Base-by-base conservation (phyloP, 2,888 invertebrate species). In the Syrista parreyssii region DNA sequence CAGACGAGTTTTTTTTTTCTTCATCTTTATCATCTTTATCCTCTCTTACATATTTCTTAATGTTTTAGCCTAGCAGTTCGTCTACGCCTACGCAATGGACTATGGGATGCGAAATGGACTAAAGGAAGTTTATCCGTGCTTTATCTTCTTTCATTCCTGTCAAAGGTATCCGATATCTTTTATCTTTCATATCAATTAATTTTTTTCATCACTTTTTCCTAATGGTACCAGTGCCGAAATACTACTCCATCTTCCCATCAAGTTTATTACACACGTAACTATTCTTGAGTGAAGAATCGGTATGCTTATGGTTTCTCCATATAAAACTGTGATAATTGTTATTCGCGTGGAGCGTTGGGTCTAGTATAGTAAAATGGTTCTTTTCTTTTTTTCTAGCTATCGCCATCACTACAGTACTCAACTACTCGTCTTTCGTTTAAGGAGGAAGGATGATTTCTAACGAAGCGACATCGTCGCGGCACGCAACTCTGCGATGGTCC, bases 1-100 rank as follows among this genome's bases (percentile, higher is more conserved):
- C 71, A 71, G 71, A 71, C 71, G 71, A 71, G 71, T 71, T 71
- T 31, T 32, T 71, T 69, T 33, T 23, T 55, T 55, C 55, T 9
- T 55, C 55, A 55, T 23, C 55, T 23, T 55, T 23, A 55, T 55
- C 55, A 23, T 23, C 23, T 23, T 55, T 23, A 40, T 15, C 40
- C 15, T 15, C 55, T 55, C 9, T 55, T 55, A 55, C 55, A 55
- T 55, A 55, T 55, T 55, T 55, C 55, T 23, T 55, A 55, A 55
- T 23, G 55, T 55, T 55, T 55, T 55, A 55, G 23, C 23, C 55
- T 55, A 55, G 55, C 55, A 55, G 23, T 55, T 55, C 55, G 55
- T 55, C 23, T 55, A 55, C 55, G 55, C 55, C 55, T 55, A 55
- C 55, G 55, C 23, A 55, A 55, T 55, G 23, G 55, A 55, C 55